Percentiles rank a stretch among this genome's conserved stretches.
These are phyloP conservation scores for Drosophila busckii DNA, from an alignment of 1,140 invertebrate species.

Conservation along the genomic window DNA sequence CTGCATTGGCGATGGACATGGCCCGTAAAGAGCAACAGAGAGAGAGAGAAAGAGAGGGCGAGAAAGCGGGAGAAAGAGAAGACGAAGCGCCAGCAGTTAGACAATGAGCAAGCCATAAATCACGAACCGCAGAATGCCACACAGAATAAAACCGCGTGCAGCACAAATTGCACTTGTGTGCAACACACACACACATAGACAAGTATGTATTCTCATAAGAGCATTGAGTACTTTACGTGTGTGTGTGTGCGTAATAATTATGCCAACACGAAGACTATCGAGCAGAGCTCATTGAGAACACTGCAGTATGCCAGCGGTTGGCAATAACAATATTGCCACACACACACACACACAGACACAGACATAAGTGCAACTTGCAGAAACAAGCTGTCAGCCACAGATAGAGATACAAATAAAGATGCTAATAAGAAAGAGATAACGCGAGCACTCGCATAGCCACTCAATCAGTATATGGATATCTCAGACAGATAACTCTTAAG, in stretches of 20 bases:
- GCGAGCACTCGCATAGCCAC: too few relatives aligned
- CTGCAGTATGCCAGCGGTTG: too few relatives aligned
- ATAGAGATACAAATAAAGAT: neutral
- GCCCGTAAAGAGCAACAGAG: neutral
- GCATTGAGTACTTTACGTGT: neutral
- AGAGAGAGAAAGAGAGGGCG: neutral
- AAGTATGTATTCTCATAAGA: neutral
- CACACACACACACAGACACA: too few relatives aligned
- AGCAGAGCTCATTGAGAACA: neutral
- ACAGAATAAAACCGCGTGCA: slow-evolving; percentile 12
- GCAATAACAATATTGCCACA: too few relatives aligned
- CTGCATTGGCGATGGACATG: slow-evolving; percentile 10
- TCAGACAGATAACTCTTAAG: too few relatives aligned
- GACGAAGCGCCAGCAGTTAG: too few relatives aligned
- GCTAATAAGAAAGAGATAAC: neutral
- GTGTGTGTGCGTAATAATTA: slow-evolving; percentile 5
- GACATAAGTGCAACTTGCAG: too few relatives aligned
- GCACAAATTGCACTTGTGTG: slow-evolving; percentile 22
- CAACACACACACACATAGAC: slow-evolving; percentile 8
- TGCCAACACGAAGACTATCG: neutral
- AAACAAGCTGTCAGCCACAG: slow-evolving; percentile 2
- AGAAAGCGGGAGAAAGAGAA: slow-evolving; percentile 1
- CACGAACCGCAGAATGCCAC: slow-evolving; percentile 38
- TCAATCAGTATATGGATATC: too few relatives aligned
- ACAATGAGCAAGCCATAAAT: slow-evolving; percentile 60